Evolutionary conservation across 2,888 invertebrate species (phyloP), one percentile per base, ranked within the genome.

Genomic region (Halocaridina rubra): DNA sequence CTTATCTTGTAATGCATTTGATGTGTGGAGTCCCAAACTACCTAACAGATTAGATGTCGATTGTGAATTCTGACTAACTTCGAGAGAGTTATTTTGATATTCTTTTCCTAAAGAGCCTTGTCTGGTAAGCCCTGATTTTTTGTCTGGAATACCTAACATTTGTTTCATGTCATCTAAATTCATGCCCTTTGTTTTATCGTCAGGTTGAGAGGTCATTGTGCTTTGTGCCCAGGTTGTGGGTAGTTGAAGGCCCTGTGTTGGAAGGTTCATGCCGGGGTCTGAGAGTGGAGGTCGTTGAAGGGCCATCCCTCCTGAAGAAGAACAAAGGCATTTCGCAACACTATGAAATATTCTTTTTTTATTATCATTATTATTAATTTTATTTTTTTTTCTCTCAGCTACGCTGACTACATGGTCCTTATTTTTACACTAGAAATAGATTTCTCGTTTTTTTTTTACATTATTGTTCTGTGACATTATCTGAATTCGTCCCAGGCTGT

Each of bases 61-160:
- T n/a, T n/a, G n/a, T 22, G 46, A 74, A 74, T 29, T 33, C 39
- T 74, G 72, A 22, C 39, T 74, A 74, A 2, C 0, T 30, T 7
- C 19, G 76, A 30, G 29, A 22, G 67, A 0, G 4, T 29, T 27
- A 3, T 57, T 32, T 8, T 59, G 76, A 19, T 19, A 30, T 13
- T 82, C 82, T 39, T 76, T 67, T 16, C 82, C 82, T 39, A 82
- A 27, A 16, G 82, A 77, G 3, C 82, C 82, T 59, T 82, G 82
- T 57, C 82, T 82, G 32, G 57, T 69, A 33, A 82, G 76, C n/a
- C 82, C 82, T 3, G 77, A 71, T 57, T 76, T 82, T 39, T 82
- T 82, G 69, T 76, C 76, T 71, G 71, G 19, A 29, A 32, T 67
- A 24, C 69, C 76, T 30, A 71, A 67, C 29, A 69, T 59, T 75